Evolutionary conservation across 2,797 vertebrate genomes (phyloP), one percentile per base, ranked within the genome.

Genomic region (Bufotes viridis): DNA sequence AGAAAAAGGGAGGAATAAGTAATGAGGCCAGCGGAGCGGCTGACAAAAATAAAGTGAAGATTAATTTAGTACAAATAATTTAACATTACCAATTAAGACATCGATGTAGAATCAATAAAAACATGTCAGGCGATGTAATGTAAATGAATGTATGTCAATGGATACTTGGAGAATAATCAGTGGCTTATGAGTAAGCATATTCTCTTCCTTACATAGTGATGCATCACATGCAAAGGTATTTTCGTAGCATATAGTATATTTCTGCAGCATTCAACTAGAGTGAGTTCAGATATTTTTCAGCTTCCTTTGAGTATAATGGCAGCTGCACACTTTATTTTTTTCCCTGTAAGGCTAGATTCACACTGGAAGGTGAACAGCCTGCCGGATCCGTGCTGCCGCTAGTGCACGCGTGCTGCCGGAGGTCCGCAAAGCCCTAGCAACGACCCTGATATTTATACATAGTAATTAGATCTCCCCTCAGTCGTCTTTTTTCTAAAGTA

Each of bases 71-170:
- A 49, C 84, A 85, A 76, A 51, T 76, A 76, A 81, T 55, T 85
- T 81, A 85, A 34, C 78, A 86, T 89, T 65, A 85, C 75, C 80
- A 85, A 86, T 85, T 89, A 85, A 89, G 34, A 81, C 67, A 67
- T 86, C 29, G 72, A 85, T 89, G 60, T 82, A 20, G 51, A 86
- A 89, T 89, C 83, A 76, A 89, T 86, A 86, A 42, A 49, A 57
- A 51, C 2, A 60, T 10, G 63, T 63, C 69, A 67, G 34, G 49
- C 53, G 7, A 26, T 29, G 26, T 84, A 75, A 26, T 26, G 24
- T 79, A 75, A 83, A 20, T 67, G 51, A 34, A 69, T 55, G 57
- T 24, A 58, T 75, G 26, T 67, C 65, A 29, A 22, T 67, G 34
- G 74, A 11, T 51, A 4, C 34, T 22, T 7, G 2, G 34, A 81